phyloP scores from a whole-genome alignment of 2,113 vertebrate genomes.

The Hemichromis elongatus region DNA sequence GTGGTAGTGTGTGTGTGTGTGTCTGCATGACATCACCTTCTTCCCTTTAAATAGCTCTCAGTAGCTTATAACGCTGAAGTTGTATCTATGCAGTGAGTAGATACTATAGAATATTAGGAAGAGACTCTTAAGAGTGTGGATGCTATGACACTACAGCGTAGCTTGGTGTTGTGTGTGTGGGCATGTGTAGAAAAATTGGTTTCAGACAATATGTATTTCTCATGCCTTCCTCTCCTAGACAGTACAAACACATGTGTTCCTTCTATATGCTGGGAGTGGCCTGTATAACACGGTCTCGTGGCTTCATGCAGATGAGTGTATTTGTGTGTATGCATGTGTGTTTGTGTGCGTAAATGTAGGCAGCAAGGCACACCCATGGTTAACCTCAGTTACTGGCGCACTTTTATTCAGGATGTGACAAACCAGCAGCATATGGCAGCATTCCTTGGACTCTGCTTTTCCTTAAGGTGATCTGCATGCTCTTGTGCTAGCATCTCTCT shows the following conservation, averaged over 20 bases:
- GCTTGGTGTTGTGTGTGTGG: background rate
- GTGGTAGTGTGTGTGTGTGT: background rate
- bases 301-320: background rate
- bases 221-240: background rate
- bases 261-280: background rate
- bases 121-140: background rate
- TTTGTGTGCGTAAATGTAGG: constrained; percentile 11
- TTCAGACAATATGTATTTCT: background rate
- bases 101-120: constrained; percentile 9
- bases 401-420: constrained; percentile 55
- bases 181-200: background rate
- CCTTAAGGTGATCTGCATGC: constrained; percentile 18
- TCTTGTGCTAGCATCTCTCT: constrained; percentile 7
- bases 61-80: constrained; percentile 50
- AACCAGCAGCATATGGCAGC: constrained; percentile 58
- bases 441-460: constrained; percentile 4
- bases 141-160: background rate
- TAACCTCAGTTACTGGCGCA: constrained; percentile 64
- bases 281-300: background rate
- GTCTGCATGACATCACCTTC: constrained; percentile 56
- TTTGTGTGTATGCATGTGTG: background rate
- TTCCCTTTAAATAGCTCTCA: constrained; percentile 60
- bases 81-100: constrained; percentile 25
- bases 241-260: background rate
- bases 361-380: constrained; percentile 65